phyloP scores from a whole-genome alignment of 2,113 vertebrate species.

The Zeus faber region DNA sequence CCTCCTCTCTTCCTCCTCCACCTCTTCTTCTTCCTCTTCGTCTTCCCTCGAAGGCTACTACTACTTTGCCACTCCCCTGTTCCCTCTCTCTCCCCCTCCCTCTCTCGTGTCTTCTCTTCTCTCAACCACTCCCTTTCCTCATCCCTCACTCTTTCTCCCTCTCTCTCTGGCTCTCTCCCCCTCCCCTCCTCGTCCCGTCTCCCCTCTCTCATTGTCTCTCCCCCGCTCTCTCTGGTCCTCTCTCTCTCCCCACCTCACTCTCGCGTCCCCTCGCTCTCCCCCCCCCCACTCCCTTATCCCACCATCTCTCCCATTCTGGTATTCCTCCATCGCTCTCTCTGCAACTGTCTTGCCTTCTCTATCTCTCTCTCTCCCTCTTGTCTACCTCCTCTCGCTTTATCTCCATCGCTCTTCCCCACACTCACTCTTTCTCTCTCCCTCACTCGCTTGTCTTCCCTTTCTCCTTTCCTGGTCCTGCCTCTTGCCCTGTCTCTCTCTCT shows the following conservation, averaged over 20 bases:
- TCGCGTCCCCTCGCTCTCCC: not conserved
- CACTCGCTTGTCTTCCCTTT: slow-evolving; percentile 65
- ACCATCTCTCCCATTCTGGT: not conserved
- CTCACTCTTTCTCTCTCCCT: slow-evolving; percentile 1
- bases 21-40: slow-evolving; percentile 70
- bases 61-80: not conserved
- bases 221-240: not conserved
- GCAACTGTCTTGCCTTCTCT: not conserved
- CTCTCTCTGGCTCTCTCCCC: not conserved
- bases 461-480: slow-evolving; percentile 82
- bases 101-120: not conserved
- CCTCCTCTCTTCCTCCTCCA: slow-evolving; percentile 33
- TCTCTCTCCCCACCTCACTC: not conserved
- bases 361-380: too few species aligned
- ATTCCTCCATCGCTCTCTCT: too few species aligned
- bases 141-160: not conserved
- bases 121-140: not conserved
- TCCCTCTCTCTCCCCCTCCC: not conserved
- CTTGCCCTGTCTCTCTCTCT: slow-evolving; percentile 82
- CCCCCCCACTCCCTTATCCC: not conserved
- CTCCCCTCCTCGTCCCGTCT: not conserved
- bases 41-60: slow-evolving; percentile 7
- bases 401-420: not conserved
- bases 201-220: not conserved
- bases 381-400: not conserved